Conservation (phyloP, 2,797 vertebrate species). For the Prunella strophiata region DNA sequence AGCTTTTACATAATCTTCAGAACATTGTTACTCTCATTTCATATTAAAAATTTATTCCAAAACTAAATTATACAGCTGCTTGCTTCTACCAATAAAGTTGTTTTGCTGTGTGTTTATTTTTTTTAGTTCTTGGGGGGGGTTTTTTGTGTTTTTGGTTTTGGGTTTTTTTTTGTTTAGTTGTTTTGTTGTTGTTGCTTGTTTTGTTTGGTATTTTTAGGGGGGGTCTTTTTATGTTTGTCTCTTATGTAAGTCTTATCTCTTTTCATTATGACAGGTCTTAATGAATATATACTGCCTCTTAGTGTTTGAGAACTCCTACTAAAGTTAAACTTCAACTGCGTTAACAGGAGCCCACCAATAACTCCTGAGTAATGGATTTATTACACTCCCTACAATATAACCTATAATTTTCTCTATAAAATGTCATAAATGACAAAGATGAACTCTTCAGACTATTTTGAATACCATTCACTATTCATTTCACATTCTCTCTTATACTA, state of each 20-base stretch:
- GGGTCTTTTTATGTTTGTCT: background rate
- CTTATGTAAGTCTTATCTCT: background rate
- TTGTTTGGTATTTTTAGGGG: fast-evolving
- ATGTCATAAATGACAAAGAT: constrained; percentile 49
- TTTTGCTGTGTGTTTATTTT: background rate
- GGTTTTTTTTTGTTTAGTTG: background rate
- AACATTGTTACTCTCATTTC: background rate
- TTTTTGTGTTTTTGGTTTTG: too few relatives aligned
- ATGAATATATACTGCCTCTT: background rate
- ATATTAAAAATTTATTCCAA: background rate
- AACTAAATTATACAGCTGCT: background rate
- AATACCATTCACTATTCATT: constrained; percentile 50
- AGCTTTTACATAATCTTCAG: background rate
- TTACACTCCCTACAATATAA: constrained; percentile 48
- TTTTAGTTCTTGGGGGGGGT: background rate
- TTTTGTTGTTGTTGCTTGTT: background rate
- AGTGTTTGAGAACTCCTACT: background rate
- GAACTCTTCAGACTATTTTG: constrained; percentile 37
- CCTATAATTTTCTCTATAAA: constrained; percentile 49
- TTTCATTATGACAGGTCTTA: background rate
- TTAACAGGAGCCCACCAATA: constrained; percentile 33
- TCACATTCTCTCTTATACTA: constrained; percentile 52
- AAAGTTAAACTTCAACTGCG: background rate
- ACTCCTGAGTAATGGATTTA: constrained; percentile 49
- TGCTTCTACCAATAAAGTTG: background rate